phyloP scores from a whole-genome alignment of 2,888 invertebrate species.

The Agriotes lineatus region DNA sequence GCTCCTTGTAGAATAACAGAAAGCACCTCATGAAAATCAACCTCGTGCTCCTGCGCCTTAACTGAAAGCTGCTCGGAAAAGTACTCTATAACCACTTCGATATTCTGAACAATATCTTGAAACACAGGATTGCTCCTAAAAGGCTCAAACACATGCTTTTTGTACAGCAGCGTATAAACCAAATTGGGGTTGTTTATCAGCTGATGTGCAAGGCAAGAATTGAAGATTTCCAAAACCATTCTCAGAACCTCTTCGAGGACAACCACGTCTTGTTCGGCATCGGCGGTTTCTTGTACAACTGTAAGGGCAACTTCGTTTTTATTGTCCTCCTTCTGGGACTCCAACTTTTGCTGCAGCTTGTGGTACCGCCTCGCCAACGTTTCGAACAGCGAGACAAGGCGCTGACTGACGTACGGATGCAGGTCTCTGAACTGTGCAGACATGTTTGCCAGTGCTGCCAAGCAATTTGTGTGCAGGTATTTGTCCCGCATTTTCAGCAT shows the following conservation, averaged over 20 bases:
- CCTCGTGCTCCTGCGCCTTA: constrained; percentile 71
- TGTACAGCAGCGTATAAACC: constrained; percentile 95
- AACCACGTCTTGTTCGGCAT: constrained; percentile 84
- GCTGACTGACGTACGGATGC: constrained; percentile 96
- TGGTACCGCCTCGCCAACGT: constrained; percentile 89
- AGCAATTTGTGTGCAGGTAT: constrained; percentile 97
- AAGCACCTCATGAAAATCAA: constrained; percentile 90
- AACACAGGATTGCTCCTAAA: constrained; percentile 91
- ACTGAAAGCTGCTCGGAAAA: constrained; percentile 76
- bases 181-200: constrained; percentile 91
- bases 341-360: constrained; percentile 67
- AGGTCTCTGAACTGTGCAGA: constrained; percentile 91
- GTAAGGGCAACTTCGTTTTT: constrained; percentile 52
- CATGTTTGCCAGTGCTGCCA: constrained; percentile 99
- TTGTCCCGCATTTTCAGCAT: constrained; percentile 97
- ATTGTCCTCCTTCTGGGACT: constrained; percentile 42
- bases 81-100: constrained; percentile 87
- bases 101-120: constrained; percentile 94
- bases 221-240: constrained; percentile 97
- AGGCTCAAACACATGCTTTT: constrained; percentile 88
- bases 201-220: constrained; percentile 92
- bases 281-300: constrained; percentile 54
- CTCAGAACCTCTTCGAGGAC: constrained; percentile 96
- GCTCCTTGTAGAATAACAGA: constrained; percentile 92
- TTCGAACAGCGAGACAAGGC: constrained; percentile 91